phyloP scores from a whole-genome alignment of 2,888 invertebrate genomes.

The Eristalinus aeneus region DNA sequence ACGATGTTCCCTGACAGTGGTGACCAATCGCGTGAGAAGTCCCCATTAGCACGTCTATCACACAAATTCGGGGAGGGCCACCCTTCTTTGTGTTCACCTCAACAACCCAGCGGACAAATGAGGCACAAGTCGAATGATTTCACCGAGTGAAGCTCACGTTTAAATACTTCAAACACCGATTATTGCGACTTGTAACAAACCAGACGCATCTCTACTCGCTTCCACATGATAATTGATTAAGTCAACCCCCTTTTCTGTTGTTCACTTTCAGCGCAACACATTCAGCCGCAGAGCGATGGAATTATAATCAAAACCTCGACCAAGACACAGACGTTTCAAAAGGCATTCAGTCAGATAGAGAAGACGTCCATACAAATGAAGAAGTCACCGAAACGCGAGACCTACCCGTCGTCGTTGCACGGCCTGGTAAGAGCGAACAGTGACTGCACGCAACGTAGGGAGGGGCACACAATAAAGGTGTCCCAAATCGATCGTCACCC shows the following conservation, averaged over 20 bases:
- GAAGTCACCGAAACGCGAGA: constrained; percentile 37
- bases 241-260: constrained; percentile 24
- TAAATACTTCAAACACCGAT: constrained; percentile 7
- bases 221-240: constrained; percentile 49
- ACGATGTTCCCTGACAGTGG: constrained; percentile 18
- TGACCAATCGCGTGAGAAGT: constrained; percentile 52
- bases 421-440: constrained; percentile 50
- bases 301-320: constrained; percentile 44
- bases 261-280: constrained; percentile 48
- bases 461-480: constrained; percentile 23
- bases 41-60: constrained; percentile 48
- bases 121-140: neutral
- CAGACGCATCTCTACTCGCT: constrained; percentile 2
- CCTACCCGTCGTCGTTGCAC: neutral
- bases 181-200: constrained; percentile 34
- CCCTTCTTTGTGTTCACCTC: neutral
- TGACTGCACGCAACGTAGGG: constrained; percentile 50
- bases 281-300: constrained; percentile 52
- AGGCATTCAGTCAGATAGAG: constrained; percentile 56
- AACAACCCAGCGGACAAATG: neutral
- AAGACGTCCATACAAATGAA: constrained; percentile 19
- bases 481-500: constrained; percentile 30
- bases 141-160: neutral
- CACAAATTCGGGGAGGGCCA: neutral
- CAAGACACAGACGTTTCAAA: constrained; percentile 44